A percentile compares a stretch with the other conserved stretches of the same genome.
Evolutionary conservation across 2,797 vertebrate species (phyloP).

Genomic region (Amblyopsis hoosieri): DNA sequence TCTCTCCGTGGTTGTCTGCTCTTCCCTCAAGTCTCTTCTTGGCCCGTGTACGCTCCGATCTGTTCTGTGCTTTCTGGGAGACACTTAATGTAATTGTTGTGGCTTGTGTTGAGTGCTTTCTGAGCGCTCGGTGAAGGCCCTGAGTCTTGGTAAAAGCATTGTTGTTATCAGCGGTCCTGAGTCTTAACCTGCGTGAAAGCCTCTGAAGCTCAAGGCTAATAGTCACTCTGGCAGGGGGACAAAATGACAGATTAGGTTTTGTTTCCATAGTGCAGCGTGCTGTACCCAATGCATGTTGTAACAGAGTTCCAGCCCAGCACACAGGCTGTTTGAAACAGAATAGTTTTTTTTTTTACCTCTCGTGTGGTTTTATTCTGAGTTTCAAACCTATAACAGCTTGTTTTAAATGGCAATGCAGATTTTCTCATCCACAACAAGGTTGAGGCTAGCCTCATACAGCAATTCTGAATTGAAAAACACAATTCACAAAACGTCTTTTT

Average conservation of each 20-base stretch:
- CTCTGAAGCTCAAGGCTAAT: background rate
- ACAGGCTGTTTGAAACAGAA: too few species aligned
- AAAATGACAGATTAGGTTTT: background rate
- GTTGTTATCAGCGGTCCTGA: background rate
- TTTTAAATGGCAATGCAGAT: conserved; percentile 49
- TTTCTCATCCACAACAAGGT: conserved; percentile 57
- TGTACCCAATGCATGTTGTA: too few species aligned
- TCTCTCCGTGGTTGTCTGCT: too few species aligned
- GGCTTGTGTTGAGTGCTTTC: conserved; percentile 53
- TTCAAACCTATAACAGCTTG: conserved; percentile 39
- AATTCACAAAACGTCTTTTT: conserved; percentile 4
- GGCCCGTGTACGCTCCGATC: background rate
- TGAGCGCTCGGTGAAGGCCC: conserved; percentile 27
- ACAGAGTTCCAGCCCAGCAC: too few species aligned
- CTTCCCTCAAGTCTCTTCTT: background rate
- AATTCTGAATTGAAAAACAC: background rate
- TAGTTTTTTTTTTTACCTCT: background rate
- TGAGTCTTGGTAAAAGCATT: too few species aligned
- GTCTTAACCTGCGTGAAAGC: background rate
- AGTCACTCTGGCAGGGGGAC: conserved; percentile 3
- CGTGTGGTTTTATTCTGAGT: conserved; percentile 19
- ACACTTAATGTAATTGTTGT: conserved; percentile 13
- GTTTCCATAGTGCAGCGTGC: background rate
- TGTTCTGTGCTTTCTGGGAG: background rate
- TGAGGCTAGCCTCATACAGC: conserved; percentile 10